These are phyloP conservation scores for Oryzias sinensis DNA, from an alignment of 2,797 vertebrate genomes.

Conservation along the genomic window DNA sequence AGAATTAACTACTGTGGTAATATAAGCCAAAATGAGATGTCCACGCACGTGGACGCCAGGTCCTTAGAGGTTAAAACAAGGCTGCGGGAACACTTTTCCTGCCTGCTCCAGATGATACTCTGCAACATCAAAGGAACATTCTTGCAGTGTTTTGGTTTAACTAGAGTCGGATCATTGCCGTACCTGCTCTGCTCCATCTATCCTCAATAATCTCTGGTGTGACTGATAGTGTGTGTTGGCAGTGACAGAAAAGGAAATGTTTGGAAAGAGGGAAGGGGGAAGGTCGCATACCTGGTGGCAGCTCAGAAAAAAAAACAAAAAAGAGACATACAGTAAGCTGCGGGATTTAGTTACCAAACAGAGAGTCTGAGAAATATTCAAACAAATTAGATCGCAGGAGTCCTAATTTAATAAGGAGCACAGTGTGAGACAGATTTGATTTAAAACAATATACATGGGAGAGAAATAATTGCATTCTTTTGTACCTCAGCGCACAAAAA, in stretches of 20 bases:
- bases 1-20: too few species aligned
- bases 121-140: constrained; percentile 36
- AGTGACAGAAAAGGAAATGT: constrained; percentile 69
- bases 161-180: constrained; percentile 27
- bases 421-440: constrained; percentile 61
- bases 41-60: too few species aligned
- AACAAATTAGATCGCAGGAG: constrained; percentile 64
- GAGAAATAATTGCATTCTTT: constrained; percentile 64
- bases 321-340: constrained; percentile 52
- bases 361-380: constrained; percentile 62
- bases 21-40: too few species aligned
- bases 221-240: constrained; percentile 72
- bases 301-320: constrained; percentile 63
- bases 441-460: constrained; percentile 71
- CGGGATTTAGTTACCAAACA: constrained; percentile 57
- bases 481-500: constrained; percentile 32
- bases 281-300: constrained; percentile 43
- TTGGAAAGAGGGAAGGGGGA: constrained; percentile 43
- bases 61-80: not conserved
- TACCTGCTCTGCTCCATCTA: constrained; percentile 59
- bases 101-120: constrained; percentile 5
- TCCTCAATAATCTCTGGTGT: constrained; percentile 49
- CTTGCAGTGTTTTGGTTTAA: constrained; percentile 33
- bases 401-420: constrained; percentile 70
- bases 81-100: constrained; percentile 8